These are phyloP conservation scores for Pseudolycoriella hygida DNA, from an alignment of 2,888 invertebrate species.

Conservation along the genomic window DNA sequence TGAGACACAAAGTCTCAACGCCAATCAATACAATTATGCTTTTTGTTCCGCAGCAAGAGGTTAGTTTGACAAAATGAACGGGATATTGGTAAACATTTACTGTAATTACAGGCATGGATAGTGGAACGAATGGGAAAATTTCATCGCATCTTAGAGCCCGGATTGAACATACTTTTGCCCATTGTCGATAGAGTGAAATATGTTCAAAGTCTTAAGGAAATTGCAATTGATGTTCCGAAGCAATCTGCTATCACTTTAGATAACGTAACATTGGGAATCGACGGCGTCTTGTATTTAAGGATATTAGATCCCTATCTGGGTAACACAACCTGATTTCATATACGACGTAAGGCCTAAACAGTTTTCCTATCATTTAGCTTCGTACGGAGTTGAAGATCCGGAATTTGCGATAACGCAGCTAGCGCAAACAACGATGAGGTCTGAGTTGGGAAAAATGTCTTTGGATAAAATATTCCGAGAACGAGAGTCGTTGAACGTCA, in stretches of 20 bases:
- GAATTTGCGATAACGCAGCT: constrained; percentile 98
- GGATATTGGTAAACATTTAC: constrained; percentile 4
- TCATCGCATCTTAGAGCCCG: constrained; percentile 82
- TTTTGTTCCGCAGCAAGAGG: constrained; percentile 99
- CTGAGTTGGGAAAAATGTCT: constrained; percentile 92
- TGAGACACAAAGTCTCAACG: constrained; percentile 35
- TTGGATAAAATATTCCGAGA: constrained; percentile 94
- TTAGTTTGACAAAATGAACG: constrained; percentile 20
- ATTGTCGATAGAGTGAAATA: constrained; percentile 86
- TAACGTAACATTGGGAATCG: constrained; percentile 91
- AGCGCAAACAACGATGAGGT: constrained; percentile 99
- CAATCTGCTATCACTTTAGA: constrained; percentile 97
- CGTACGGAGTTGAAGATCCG: constrained; percentile 97
- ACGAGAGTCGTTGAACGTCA: constrained; percentile 84
- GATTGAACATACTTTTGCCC: constrained; percentile 82
- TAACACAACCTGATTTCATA: constrained; percentile 10
- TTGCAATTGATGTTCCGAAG: constrained; percentile 97
- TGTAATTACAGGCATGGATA: constrained; percentile 58
- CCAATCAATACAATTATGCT: constrained; percentile 85
- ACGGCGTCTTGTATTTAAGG: constrained; percentile 90
- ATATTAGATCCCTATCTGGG: constrained; percentile 87
- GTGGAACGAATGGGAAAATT: constrained; percentile 98
- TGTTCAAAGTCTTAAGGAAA: constrained; percentile 97
- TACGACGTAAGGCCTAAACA: not conserved
- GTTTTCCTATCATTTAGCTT: constrained; percentile 33